Evolutionary conservation across 2,888 invertebrate species (phyloP), one percentile per base, ranked within the genome.

Genomic region (Himalopsyche kuldschensis): DNA sequence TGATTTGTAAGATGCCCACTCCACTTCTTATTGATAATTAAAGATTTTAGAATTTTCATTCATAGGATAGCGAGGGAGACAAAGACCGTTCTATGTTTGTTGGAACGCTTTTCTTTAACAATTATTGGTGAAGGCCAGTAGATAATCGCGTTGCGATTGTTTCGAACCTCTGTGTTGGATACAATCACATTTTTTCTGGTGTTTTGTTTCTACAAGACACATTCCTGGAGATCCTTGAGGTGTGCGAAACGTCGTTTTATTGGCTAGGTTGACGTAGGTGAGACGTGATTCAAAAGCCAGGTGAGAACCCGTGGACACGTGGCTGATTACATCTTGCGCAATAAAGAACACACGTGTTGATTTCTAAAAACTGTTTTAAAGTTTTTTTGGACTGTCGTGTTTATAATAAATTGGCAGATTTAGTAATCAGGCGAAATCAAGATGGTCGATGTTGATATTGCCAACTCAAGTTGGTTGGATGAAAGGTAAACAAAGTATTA

Each of bases 141-240:
- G 35, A 15, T 15, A 15, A 41, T 41, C 3, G 11, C 41, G 2
- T 1, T 1, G 15, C 2, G 20, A 55, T 55, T 1, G 55, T 55
- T 55, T 55, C 24, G 20, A 24, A 20, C 24, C 55, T 20, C 55
- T 55, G 55, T 20, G 6, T 55, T 55, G 24, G 55, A 55, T 55
- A 55, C 55, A 55, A 55, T 55, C 55, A 5, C 55, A 55, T 55
- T 82, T 82, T 82, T 69, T 79, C 69, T 79, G 41, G 63, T 31
- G 47, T 77, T 75, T 76, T 48, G 20, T 31, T 46, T 77, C 31
- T 17, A 79, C 79, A 82, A 82, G 75, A 78, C 79, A 82, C 35
- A 82, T 82, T 82, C 78, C 79, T 78, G 79, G 82, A 79, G 55
- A 75, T 82, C 46, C 78, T 79, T 79, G 75, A 75, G 78, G 78